Percentiles rank a stretch among this genome's conserved stretches.
Conservation (phyloP, 2,797 vertebrate species). For the Columba guinea region DNA sequence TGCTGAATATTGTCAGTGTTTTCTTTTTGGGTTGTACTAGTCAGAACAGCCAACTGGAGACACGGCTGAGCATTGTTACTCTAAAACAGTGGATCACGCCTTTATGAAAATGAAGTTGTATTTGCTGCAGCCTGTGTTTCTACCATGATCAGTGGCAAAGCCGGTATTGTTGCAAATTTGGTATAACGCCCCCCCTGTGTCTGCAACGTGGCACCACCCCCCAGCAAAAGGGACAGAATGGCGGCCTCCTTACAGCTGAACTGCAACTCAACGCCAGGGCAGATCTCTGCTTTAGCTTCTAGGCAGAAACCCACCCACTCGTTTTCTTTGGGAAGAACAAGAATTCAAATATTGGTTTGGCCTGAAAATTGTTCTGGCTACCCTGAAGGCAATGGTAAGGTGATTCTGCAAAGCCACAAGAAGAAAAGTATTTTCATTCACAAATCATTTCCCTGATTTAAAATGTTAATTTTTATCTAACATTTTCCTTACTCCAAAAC, state of each 20-base stretch:
- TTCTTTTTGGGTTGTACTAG: not conserved
- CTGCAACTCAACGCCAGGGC: not conserved
- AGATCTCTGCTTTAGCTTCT: not conserved
- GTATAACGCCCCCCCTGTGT: not conserved
- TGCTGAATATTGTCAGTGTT: not conserved
- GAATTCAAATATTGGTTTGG: conserved; percentile 26
- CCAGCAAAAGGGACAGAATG: not conserved
- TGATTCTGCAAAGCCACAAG: conserved; percentile 38
- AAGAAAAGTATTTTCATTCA: conserved; percentile 33
- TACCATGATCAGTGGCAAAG: not conserved
- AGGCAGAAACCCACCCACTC: conserved; percentile 17
- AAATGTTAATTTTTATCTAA: conserved; percentile 51
- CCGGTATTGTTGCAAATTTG: not conserved
- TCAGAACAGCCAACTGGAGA: not conserved
- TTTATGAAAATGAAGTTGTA: not conserved
- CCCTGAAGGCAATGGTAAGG: conserved; percentile 27
- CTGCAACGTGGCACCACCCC: fast-evolving
- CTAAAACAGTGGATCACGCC: not conserved
- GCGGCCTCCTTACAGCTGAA: not conserved
- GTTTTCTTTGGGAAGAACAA: conserved; percentile 29
- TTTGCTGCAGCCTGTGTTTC: not conserved
- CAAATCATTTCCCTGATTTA: conserved; percentile 7
- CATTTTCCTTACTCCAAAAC: conserved; percentile 25
- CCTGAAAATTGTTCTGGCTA: conserved; percentile 23
- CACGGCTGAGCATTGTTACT: not conserved